These are phyloP conservation scores for Napeogenes sylphis DNA, from an alignment of 2,888 invertebrate species.

Conservation along the genomic window DNA sequence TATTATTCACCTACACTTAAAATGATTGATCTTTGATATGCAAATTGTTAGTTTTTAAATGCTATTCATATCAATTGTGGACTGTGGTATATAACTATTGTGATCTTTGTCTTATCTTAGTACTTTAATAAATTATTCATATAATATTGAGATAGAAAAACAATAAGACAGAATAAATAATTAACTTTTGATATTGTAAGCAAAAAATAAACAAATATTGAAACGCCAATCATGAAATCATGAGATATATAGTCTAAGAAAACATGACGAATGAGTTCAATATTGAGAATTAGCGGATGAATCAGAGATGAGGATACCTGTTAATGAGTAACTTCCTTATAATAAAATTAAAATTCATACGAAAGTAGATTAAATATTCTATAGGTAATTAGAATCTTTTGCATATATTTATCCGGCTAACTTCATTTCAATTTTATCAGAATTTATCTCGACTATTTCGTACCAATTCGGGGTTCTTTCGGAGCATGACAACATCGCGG, in stretches of 20 bases:
- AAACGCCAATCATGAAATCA: constrained; percentile 4
- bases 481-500: too few relatives aligned
- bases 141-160: not conserved
- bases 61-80: not conserved
- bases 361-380: constrained; percentile 20
- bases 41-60: constrained; percentile 1
- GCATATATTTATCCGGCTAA: too few relatives aligned
- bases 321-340: constrained; percentile 63
- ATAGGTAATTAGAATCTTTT: too few relatives aligned
- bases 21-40: constrained; percentile 3
- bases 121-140: not conserved
- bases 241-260: constrained; percentile 10
- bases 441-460: too few relatives aligned
- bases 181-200: too few relatives aligned
- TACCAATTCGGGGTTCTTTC: too few relatives aligned
- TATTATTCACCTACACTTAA: constrained; percentile 3
- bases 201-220: not conserved
- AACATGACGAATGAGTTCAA: constrained; percentile 24
- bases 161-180: not conserved
- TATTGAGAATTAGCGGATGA: constrained; percentile 38
- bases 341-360: constrained; percentile 52
- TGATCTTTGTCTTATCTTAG: not conserved
- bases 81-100: not conserved
- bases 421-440: too few relatives aligned
- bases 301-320: constrained; percentile 55